A percentile compares a stretch with the other conserved stretches of the same genome.
phyloP scores from a whole-genome alignment of 2,888 invertebrate genomes.

The Tribolium freemani region DNA sequence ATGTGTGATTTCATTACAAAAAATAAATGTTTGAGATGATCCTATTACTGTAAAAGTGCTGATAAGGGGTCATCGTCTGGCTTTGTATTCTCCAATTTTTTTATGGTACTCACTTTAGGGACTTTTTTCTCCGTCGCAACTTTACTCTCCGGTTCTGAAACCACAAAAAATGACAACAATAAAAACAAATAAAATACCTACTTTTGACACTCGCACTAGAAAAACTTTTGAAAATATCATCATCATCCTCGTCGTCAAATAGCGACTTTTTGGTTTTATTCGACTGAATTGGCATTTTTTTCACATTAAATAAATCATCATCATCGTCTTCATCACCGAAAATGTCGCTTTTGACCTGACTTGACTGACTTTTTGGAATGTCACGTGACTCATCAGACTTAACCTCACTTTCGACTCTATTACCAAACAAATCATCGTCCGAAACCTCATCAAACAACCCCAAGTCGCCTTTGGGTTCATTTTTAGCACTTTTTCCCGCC shows the following conservation, averaged over 20 bases:
- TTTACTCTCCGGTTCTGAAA: constrained; percentile 46
- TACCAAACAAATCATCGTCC: not conserved
- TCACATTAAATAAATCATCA: constrained; percentile 16
- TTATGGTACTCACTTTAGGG: constrained; percentile 52
- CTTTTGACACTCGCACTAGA: constrained; percentile 41
- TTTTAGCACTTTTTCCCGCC: not conserved
- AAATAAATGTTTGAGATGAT: constrained; percentile 33
- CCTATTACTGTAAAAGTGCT: constrained; percentile 49
- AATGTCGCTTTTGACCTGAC: not conserved
- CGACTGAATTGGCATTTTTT: constrained; percentile 1
- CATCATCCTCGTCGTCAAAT: constrained; percentile 61
- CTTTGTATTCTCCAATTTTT: constrained; percentile 59
- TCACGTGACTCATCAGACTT: not conserved
- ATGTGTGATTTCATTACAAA: constrained; percentile 29
- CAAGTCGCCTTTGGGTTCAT: not conserved
- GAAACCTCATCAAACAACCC: not conserved
- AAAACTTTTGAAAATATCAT: constrained; percentile 52
- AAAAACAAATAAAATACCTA: constrained; percentile 13
- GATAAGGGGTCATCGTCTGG: constrained; percentile 60
- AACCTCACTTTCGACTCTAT: not conserved
- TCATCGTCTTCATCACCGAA: constrained; percentile 28
- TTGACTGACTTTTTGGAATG: not conserved
- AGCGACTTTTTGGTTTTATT: constrained; percentile 47
- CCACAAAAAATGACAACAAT: constrained; percentile 12
- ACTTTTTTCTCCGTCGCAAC: constrained; percentile 49